Evolutionary conservation across 2,113 vertebrate species (phyloP), one percentile per base, ranked within the genome.

Genomic region (Spea bombifrons): DNA sequence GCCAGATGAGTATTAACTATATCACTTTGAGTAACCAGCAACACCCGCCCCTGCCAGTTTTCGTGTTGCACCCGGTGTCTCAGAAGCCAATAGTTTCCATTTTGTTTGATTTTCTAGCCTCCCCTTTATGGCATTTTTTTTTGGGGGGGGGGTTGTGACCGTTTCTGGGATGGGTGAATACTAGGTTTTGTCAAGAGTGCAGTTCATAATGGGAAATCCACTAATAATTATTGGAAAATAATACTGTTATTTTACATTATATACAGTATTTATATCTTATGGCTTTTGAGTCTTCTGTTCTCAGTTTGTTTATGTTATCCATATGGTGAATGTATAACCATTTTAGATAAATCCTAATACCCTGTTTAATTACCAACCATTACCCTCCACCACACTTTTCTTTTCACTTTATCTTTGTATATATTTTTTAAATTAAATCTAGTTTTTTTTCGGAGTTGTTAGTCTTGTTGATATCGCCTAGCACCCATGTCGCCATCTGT

Each of bases 21-120:
- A 97, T 97, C 95, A 96, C 94, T 95, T 94, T 90, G 94, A 95
- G 95, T 95, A 98, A 96, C 95, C 94, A 95, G 96, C 97, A 96
- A 92, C 95, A 89, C 94, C 92, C 88, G 17, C 89, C 83, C 88
- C 88, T 89, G 85, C 84, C 85, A 84, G 67, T 75, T n/a, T n/a
- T 46, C 64, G 8, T 64, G 45, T 66, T 71, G 69, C 55, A 67
- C 77, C 71, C 71, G 77, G 77, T 66, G 71, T 59, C 70, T 45
- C 12, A 17, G 7, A 44, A 12, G 12, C 44, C 50, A 52, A 75
- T 55, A 13, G 10, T 59, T 59, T 59, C 10, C 10, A 13, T 4
- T 59, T 59, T 9, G 15, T 12, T 59, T 59, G 15, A 1, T 13
- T 59, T 59, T 59, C 4, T 12, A 59, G 55, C 55, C 55, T 2